These are phyloP conservation scores for Wasmannia auropunctata DNA, from an alignment of 1,140 invertebrate species.

Conservation along the genomic window DNA sequence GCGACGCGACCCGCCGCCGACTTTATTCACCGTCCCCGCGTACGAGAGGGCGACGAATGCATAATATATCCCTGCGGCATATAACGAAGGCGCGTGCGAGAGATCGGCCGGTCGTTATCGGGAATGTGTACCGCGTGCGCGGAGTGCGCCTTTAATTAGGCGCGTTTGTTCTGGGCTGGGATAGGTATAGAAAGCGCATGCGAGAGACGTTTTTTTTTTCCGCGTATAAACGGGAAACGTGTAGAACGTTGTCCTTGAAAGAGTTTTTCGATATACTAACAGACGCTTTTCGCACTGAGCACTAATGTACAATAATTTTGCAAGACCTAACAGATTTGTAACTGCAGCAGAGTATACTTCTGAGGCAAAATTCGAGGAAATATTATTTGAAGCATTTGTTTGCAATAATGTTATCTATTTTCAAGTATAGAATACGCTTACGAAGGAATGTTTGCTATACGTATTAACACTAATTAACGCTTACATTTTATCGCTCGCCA, in stretches of 20 bases:
- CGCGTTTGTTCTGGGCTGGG: neutral
- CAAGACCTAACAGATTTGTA: neutral
- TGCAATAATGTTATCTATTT: neutral
- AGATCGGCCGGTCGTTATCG: neutral
- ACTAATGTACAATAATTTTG: neutral
- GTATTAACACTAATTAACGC: neutral
- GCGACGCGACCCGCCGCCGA: too few relatives aligned
- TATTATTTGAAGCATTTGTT: neutral
- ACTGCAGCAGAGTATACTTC: too few relatives aligned
- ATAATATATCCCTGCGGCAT: neutral
- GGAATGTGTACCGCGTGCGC: neutral
- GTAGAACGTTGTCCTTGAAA: too few relatives aligned
- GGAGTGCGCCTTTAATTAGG: conserved; percentile 22
- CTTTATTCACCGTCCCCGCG: neutral
- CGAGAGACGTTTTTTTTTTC: neutral
- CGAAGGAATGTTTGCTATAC: neutral
- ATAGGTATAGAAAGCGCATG: neutral
- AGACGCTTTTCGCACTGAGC: neutral
- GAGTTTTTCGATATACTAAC: neutral
- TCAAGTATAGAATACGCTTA: neutral
- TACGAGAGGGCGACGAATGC: neutral
- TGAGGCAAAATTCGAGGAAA: neutral
- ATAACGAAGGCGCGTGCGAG: conserved; percentile 24
- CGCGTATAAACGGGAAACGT: too few relatives aligned
- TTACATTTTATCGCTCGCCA: neutral